A percentile compares a stretch with the other conserved stretches of the same genome.
phyloP scores from a whole-genome alignment of 37 sponge, comb jelly and placozoan genomes.

The Corticium candelabrum region DNA sequence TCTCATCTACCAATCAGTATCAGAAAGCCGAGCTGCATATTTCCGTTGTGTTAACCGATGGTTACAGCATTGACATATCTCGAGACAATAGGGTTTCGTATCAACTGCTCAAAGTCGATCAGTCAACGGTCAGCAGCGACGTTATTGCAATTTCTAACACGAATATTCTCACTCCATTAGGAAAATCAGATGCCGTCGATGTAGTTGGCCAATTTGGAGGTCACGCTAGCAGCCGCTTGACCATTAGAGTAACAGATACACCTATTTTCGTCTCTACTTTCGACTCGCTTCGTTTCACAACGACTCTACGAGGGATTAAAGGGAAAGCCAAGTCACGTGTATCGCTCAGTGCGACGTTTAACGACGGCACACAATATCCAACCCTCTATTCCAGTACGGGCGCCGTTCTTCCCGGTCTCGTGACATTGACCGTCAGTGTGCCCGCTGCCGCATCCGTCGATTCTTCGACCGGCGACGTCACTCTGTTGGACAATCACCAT shows the following conservation, averaged over 20 bases:
- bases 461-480: neutral
- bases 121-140: neutral
- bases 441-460: slow-evolving; percentile 1
- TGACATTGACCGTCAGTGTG: neutral
- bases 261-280: neutral
- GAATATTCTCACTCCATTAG: neutral
- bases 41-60: neutral
- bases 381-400: neutral
- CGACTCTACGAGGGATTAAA: neutral
- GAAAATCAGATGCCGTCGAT: neutral
- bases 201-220: neutral
- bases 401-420: neutral
- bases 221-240: neutral
- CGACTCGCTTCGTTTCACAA: neutral
- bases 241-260: neutral
- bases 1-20: neutral
- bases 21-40: neutral
- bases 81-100: neutral
- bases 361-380: neutral
- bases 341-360: neutral
- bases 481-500: neutral
- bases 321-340: neutral
- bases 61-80: neutral
- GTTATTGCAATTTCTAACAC: neutral
- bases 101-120: neutral